Base-by-base conservation (phyloP, 2,113 vertebrate species). In the Ochotona curzoniae region DNA sequence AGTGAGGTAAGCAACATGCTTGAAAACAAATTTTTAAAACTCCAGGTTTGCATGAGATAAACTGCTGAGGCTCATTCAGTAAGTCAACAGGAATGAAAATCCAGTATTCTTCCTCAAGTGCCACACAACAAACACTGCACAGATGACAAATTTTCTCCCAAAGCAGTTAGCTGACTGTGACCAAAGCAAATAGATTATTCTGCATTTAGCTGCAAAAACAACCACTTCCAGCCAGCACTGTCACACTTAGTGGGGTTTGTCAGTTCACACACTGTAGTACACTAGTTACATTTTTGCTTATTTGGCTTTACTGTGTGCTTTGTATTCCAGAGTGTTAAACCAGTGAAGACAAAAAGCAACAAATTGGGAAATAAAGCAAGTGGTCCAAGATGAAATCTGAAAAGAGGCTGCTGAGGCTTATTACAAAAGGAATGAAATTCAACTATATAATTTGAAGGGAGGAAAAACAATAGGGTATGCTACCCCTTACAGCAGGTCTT, bases 371-470 rank as follows among this genome's bases (percentile, higher is more conserved):
- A 94, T 78, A 93, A 94, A 94, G 71, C 83, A 80, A 94, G 57
- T 1, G 51, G 75, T 85, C 73, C 44, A 83, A 93, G 93, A 76
- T 67, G 83, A 75, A 82, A 87, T 74, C 73, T 6, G 26, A 71
- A 87, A 94, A 74, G 80, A 89, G 57, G 57, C 76, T 87, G 83
- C 81, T n/a, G 73, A 91, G 95, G 63, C 75, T 70, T 88, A 92
- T 90, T 57, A 63, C 1, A 1, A 60, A 81, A 91, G 73, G 61
- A 87, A 85, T 91, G 89, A 95, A 91, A 94, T 93, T 64, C 91
- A 89, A 78, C 76, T 84, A 35, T 57, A n/a, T 51, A 71, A 93
- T 90, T 54, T 74, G 74, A 80, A 87, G 64, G 75, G 18, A 75
- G 26, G 67, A 25, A 47, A 61, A 38, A 89, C 38, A 69, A 20